Percentiles rank a stretch among this genome's conserved stretches.
Conservation (phyloP, 2,888 invertebrate species). For the Idaea aversata region DNA sequence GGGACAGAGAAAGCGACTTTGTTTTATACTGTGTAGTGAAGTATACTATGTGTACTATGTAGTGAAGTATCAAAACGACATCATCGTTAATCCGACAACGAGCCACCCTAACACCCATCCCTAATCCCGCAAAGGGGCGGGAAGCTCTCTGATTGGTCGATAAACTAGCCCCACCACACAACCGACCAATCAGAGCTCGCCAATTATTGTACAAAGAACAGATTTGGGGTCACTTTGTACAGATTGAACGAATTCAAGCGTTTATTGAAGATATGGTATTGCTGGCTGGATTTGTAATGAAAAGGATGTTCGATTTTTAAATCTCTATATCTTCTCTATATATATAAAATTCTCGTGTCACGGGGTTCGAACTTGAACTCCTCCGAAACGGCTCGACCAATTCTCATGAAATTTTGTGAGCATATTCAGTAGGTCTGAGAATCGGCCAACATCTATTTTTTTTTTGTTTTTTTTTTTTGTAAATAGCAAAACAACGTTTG, state of each 20-base stretch:
- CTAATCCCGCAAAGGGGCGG: slow-evolving; percentile 56
- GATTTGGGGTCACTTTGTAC: slow-evolving; percentile 71
- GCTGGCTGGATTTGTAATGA: slow-evolving; percentile 7
- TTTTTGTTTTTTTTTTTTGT: too few species aligned
- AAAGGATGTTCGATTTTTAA: slow-evolving; percentile 6
- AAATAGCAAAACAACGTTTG: too few species aligned
- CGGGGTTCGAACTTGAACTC: too few species aligned
- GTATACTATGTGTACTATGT: too few species aligned
- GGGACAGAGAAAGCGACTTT: too few species aligned
- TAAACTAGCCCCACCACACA: slow-evolving; percentile 26
- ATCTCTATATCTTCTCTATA: too few species aligned
- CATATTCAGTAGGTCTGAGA: too few species aligned
- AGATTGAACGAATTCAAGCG: slow-evolving; percentile 50
- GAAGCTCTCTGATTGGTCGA: slow-evolving; percentile 47
- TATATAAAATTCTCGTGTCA: too few species aligned
- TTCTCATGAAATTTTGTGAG: too few species aligned
- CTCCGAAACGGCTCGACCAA: too few species aligned
- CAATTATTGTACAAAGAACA: slow-evolving; percentile 70
- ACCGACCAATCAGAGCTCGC: slow-evolving; percentile 53
- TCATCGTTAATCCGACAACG: slow-evolving; percentile 30
- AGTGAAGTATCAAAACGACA: slow-evolving; percentile 22
- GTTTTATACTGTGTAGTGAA: too few species aligned
- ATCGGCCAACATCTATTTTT: too few species aligned
- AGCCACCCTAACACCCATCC: slow-evolving; percentile 48
- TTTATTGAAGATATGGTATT: slow-evolving; percentile 9